Conservation (phyloP, 1,140 invertebrate species). For the Hyphantria cunea region DNA sequence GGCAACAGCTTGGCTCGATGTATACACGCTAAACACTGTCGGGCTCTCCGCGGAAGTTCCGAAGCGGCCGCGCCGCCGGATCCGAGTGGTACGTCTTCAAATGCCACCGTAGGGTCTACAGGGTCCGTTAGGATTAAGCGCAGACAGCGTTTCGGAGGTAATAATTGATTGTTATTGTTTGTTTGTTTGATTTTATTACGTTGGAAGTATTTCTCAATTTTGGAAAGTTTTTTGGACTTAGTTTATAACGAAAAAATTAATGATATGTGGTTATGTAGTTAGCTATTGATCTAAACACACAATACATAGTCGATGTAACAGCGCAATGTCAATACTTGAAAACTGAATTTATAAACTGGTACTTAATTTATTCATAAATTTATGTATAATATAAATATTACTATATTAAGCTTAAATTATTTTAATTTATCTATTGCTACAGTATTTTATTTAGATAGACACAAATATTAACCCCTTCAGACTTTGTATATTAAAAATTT, state of each 20-base stretch:
- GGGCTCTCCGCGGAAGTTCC: conserved; percentile 31
- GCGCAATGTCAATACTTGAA: too few relatives aligned
- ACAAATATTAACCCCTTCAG: too few relatives aligned
- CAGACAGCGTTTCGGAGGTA: background rate
- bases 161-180: background rate
- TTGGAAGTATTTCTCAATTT: conserved; percentile 3
- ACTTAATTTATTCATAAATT: too few relatives aligned
- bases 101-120: conserved; percentile 42
- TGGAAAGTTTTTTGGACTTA: background rate
- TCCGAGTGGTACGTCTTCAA: conserved; percentile 47
- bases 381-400: too few relatives aligned
- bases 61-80: conserved; percentile 44
- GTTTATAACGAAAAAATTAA: too few relatives aligned
- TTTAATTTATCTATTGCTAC: too few relatives aligned
- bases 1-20: conserved; percentile 51
- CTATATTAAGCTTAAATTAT: too few relatives aligned
- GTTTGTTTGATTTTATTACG: background rate
- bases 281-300: too few relatives aligned
- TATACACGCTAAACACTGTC: conserved; percentile 46
- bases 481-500: background rate
- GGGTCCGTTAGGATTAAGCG: conserved; percentile 11
- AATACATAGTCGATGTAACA: too few relatives aligned
- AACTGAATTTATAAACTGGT: too few relatives aligned
- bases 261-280: too few relatives aligned
- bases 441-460: too few relatives aligned